Conservation (phyloP, 2,113 vertebrate species). For the Lepus timidus region DNA sequence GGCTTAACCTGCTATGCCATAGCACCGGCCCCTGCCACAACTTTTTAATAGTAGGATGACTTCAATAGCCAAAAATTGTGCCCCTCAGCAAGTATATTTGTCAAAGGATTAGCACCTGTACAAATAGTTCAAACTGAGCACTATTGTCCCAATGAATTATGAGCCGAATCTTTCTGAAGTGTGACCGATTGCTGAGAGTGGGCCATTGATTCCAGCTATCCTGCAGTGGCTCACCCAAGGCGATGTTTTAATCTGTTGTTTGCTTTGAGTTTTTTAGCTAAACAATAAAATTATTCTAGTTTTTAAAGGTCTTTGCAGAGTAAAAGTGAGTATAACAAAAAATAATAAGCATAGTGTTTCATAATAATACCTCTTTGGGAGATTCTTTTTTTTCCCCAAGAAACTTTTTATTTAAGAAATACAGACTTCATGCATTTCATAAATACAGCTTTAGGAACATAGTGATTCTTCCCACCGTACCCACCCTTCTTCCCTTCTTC, state of each 20-base stretch:
- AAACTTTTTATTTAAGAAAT: too few relatives aligned
- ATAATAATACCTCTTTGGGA: not conserved
- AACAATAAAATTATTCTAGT: slow-evolving; percentile 9
- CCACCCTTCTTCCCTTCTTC: too few relatives aligned
- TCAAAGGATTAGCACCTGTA: slow-evolving; percentile 63
- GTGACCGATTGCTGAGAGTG: not conserved
- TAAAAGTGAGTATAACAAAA: not conserved
- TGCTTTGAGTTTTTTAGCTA: slow-evolving; percentile 22
- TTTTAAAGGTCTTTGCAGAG: slow-evolving; percentile 45
- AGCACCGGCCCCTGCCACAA: slow-evolving; percentile 47
- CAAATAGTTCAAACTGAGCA: not conserved
- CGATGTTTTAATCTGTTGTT: not conserved
- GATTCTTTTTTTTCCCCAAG: not conserved
- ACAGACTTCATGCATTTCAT: too few relatives aligned
- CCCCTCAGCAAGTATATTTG: slow-evolving; percentile 72
- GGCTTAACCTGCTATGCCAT: too few relatives aligned
- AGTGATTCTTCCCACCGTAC: too few relatives aligned
- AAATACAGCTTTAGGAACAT: too few relatives aligned
- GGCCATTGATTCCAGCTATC: not conserved
- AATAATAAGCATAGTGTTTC: not conserved
- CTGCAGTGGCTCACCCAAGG: not conserved
- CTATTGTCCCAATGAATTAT: slow-evolving; percentile 15
- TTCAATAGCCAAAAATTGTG: slow-evolving; percentile 82
- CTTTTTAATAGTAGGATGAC: slow-evolving; percentile 67
- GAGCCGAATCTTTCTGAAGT: slow-evolving; percentile 20